Base-by-base conservation (phyloP, 2,113 vertebrate species). In the Mormoops blainvillei region DNA sequence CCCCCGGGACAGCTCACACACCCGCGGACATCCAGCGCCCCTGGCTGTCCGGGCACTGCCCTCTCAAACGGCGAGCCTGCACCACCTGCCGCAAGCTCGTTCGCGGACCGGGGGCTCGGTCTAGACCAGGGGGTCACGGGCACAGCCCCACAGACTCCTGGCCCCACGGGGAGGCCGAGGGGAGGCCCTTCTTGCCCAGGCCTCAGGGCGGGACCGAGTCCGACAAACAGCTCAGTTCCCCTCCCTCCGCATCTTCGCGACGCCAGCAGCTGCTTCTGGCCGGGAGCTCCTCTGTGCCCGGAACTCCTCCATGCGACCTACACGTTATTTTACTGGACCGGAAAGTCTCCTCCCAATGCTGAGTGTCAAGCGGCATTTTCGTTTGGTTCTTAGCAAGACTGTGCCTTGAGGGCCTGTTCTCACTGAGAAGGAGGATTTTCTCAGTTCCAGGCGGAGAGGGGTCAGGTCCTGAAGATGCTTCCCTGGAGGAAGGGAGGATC, bases 281-380 rank as follows among this genome's bases (percentile, higher is more conserved):
- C 1, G 10, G 54, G 41, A 1, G 20, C 16, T 81, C 33, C 54
- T 56, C 0, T 0, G 0, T 0, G 1, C 41, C 63, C 12, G 43
- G 15, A 8, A 5, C 45, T 3, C n/a, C 1, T 63, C 26, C 2
- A 0, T 0, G 3, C 0, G 2, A 38, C 9, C 7, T 4, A 20
- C 71, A 33, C 58, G 24, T 6, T 28, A 5, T 2, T 50, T 22
- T 15, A 8, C 73, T 18, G 4, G 28, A 18, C 3, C 13, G 33
- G 20, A 4, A 33, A 52, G 61, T 15, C 71, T 61, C 12, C 2
- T 41, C 36, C 18, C 94, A 1, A 3, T 48, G 6, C 31, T 4
- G n/a, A 5, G 15, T 31, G 43, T 8, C 6, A 8, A 18, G 63
- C n/a, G 18, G 15, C 45, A 45, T 12, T 68, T 14, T 26, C 24